Conservation (phyloP, 1,140 invertebrate genomes). For the Zaprionus gabonicus region DNA sequence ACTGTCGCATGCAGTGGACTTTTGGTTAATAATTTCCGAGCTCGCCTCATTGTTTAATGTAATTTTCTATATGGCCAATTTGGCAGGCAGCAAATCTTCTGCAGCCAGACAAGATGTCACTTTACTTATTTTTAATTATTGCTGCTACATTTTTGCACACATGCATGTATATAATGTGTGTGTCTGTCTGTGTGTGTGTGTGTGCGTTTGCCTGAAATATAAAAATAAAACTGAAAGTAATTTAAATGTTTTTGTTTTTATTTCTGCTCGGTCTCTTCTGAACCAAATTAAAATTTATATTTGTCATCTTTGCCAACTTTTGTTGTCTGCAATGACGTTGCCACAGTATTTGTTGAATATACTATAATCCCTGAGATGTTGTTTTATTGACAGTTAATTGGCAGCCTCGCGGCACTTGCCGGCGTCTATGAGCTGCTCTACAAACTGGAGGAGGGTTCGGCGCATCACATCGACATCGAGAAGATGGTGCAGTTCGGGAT, state of each 20-base stretch:
- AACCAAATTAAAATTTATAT: conserved; percentile 26
- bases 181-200: conserved; percentile 30
- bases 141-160: conserved; percentile 31
- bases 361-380: conserved; percentile 30
- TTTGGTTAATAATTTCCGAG: conserved; percentile 44
- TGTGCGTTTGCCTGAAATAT: conserved; percentile 44
- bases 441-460: conserved; percentile 62
- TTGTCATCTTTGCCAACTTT: conserved; percentile 28
- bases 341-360: background rate
- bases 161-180: conserved; percentile 24
- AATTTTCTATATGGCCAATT: conserved; percentile 60
- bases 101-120: conserved; percentile 69
- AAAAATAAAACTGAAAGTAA: conserved; percentile 76
- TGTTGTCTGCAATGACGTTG: conserved; percentile 49
- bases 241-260: conserved; percentile 60
- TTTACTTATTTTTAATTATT: conserved; percentile 54
- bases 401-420: conserved; percentile 65
- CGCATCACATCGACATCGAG: conserved; percentile 63
- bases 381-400: conserved; percentile 52
- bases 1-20: background rate
- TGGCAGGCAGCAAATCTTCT: conserved; percentile 66
- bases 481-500: conserved; percentile 64
- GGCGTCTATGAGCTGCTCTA: conserved; percentile 65
- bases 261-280: conserved; percentile 12
- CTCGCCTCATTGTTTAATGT: conserved; percentile 45